Evolutionary conservation across 2,888 invertebrate genomes (phyloP).

Genomic region (Lasius fuliginosus): DNA sequence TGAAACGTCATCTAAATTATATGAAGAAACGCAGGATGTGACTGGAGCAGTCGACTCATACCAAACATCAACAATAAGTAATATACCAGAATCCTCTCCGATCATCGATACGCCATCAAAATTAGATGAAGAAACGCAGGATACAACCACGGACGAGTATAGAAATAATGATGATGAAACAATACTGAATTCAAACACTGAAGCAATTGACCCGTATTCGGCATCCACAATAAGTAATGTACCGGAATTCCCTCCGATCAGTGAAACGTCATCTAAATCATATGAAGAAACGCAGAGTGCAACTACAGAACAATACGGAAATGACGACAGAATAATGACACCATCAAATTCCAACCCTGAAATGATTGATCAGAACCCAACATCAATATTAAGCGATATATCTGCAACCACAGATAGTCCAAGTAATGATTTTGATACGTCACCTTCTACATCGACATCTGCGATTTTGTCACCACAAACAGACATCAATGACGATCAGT

Average conservation of each 20-base stretch:
- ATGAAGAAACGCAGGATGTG: neutral
- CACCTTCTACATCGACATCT: neutral
- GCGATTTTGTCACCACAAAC: neutral
- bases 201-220: neutral
- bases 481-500: neutral
- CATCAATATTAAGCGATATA: neutral
- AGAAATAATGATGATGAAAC: neutral
- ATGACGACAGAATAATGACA: neutral
- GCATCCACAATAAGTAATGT: neutral
- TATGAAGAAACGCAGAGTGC: neutral
- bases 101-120: neutral
- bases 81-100: neutral
- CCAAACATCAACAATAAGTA: neutral
- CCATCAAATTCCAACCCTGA: neutral
- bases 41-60: neutral
- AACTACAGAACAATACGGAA: neutral
- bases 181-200: neutral
- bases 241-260: neutral
- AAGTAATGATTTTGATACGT: neutral
- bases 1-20: neutral
- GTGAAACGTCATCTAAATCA: neutral
- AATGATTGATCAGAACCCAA: neutral
- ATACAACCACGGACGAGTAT: neutral
- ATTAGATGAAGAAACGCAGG: neutral
- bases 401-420: neutral